Percentiles rank a stretch among this genome's conserved stretches.
Conservation (phyloP, 2,888 invertebrate species). For the Cetonia aurata region DNA sequence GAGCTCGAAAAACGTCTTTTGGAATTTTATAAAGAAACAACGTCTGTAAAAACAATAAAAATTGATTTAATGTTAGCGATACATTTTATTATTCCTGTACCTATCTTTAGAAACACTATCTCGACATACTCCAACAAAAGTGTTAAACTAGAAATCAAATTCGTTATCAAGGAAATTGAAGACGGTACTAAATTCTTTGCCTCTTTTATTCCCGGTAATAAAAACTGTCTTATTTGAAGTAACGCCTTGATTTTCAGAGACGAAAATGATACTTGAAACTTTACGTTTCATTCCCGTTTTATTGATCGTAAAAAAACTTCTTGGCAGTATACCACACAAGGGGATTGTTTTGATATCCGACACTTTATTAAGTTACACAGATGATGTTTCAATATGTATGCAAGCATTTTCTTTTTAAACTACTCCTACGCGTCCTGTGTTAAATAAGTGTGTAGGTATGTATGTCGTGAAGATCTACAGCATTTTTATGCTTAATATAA, state of each 20-base stretch:
- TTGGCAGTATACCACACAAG: conserved; percentile 28
- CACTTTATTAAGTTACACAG: conserved; percentile 34
- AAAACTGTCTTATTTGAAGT: conserved; percentile 7
- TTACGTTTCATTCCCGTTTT: conserved; percentile 34
- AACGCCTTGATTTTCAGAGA: conserved; percentile 19
- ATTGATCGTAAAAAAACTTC: conserved; percentile 30
- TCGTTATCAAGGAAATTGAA: conserved; percentile 17
- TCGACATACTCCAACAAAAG: no score
- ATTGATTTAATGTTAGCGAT: no score
- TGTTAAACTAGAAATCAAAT: conserved; percentile 2
- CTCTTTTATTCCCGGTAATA: conserved; percentile 9
- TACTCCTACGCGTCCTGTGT: conserved; percentile 4
- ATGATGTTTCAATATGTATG: conserved; percentile 28
- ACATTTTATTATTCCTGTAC: no score
- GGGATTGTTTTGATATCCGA: conserved; percentile 37
- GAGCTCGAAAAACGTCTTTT: no score
- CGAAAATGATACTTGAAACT: conserved; percentile 9
- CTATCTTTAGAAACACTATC: no score
- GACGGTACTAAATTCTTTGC: background rate
- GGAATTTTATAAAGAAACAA: no score
- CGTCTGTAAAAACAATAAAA: no score
- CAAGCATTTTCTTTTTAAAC: conserved; percentile 11
- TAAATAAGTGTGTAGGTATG: background rate
- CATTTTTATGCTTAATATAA: conserved; percentile 7
- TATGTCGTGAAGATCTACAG: conserved; percentile 20